Percentiles rank a stretch among this genome's conserved stretches.
These are phyloP conservation scores for Eueides isabella DNA, from an alignment of 1,140 invertebrate species.

Conservation along the genomic window DNA sequence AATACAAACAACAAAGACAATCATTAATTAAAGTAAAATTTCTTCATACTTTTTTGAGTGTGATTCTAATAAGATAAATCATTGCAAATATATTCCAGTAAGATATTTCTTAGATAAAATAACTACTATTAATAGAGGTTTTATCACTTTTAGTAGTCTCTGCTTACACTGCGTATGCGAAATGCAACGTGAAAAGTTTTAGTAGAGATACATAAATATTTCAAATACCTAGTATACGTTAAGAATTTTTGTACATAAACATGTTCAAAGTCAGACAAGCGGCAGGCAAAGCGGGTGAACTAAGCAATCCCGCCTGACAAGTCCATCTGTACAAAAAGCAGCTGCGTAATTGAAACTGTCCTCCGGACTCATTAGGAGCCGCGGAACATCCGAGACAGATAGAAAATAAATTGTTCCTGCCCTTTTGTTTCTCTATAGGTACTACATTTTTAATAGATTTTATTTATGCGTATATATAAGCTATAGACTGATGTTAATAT, in stretches of 20 bases:
- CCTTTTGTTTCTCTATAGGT: background rate
- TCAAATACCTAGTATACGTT: too few species aligned
- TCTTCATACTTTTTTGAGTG: too few species aligned
- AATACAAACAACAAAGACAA: too few species aligned
- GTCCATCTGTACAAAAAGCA: constrained; percentile 44
- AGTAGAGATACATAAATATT: background rate
- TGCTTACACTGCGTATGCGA: too few species aligned
- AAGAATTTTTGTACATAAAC: constrained; percentile 13
- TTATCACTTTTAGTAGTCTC: too few species aligned
- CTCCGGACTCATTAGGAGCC: constrained; percentile 42
- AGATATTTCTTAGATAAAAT: too few species aligned
- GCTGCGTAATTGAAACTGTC: constrained; percentile 47
- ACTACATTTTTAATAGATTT: background rate
- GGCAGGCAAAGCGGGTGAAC: constrained; percentile 31
- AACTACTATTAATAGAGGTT: too few species aligned
- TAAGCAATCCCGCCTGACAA: constrained; percentile 46
- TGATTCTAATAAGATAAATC: too few species aligned
- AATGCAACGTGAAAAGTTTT: too few species aligned
- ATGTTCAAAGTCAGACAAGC: constrained; percentile 31
- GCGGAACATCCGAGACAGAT: constrained; percentile 39
- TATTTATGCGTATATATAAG: background rate
- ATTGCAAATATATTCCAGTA: too few species aligned
- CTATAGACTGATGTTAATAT: too few species aligned
- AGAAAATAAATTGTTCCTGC: constrained; percentile 42
- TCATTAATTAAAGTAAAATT: too few species aligned